A percentile compares a stretch with the other conserved stretches of the same genome.
phyloP scores from a whole-genome alignment of 2,797 vertebrate species.

The Microchirus variegatus region DNA sequence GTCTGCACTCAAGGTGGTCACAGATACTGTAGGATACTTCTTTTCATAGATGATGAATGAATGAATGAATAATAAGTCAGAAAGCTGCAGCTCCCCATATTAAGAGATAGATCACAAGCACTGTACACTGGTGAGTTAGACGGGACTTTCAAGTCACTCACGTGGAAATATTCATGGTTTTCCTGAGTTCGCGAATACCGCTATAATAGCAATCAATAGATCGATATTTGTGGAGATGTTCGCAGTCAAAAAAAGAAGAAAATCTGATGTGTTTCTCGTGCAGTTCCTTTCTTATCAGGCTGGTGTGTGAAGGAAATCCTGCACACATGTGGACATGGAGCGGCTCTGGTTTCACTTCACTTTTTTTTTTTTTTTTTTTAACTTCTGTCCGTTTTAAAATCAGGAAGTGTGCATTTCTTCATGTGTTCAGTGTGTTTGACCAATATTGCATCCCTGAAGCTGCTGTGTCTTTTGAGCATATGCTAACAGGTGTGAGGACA shows the following conservation, averaged over 20 bases:
- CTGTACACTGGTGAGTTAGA: no score
- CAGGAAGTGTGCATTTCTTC: slow-evolving; percentile 70
- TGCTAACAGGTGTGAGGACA: slow-evolving; percentile 72
- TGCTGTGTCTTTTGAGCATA: slow-evolving; percentile 35
- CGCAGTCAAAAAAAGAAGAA: not conserved
- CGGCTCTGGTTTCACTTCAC: slow-evolving; percentile 71
- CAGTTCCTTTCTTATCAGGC: slow-evolving; percentile 45
- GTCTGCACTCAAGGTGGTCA: no score
- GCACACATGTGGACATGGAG: slow-evolving; percentile 25
- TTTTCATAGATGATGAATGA: no score
- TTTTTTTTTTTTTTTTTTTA: no score
- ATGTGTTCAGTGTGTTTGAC: slow-evolving; percentile 25
- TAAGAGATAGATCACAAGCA: no score
- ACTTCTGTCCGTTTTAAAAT: slow-evolving; percentile 48
- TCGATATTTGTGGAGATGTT: not conserved
- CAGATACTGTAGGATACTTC: no score
- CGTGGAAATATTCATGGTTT: no score
- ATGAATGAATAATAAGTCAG: no score
- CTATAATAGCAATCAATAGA: no score
- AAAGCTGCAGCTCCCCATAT: no score
- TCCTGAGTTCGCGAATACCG: no score
- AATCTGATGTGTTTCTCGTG: slow-evolving; percentile 11
- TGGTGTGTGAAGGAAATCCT: slow-evolving; percentile 56
- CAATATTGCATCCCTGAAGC: not conserved
- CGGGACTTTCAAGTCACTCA: no score